Conservation (phyloP, 2,888 invertebrate species). For the Tyria jacobaeae region DNA sequence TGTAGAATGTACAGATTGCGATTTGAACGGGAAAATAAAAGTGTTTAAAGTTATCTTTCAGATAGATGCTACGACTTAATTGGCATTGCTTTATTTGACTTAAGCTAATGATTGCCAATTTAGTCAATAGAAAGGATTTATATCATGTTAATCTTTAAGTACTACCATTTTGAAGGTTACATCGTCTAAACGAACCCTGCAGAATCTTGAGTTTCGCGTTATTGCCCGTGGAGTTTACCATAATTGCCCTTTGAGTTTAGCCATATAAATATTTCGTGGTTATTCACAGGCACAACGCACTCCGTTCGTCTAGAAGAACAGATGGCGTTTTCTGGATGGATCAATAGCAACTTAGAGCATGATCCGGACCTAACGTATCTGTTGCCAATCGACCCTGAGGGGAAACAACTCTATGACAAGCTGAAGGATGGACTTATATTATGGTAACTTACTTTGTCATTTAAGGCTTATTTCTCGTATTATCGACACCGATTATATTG, state of each 20-base stretch:
- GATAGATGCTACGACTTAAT: too few species aligned
- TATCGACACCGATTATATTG: not conserved
- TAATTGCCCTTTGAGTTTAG: not conserved
- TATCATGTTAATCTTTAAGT: too few species aligned
- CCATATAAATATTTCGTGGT: not conserved
- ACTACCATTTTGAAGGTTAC: too few species aligned
- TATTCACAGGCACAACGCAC: conserved; percentile 91
- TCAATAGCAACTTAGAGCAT: conserved; percentile 96
- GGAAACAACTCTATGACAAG: conserved; percentile 96
- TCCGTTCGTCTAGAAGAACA: conserved; percentile 98
- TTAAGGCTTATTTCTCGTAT: too few species aligned
- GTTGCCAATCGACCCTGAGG: conserved; percentile 96
- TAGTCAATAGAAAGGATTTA: too few species aligned
- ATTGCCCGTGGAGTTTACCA: too few species aligned
- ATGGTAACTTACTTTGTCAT: conserved; percentile 90
- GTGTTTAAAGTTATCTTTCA: too few species aligned
- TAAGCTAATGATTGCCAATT: too few species aligned
- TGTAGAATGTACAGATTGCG: too few species aligned
- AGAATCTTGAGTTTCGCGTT: not conserved
- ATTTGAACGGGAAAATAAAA: too few species aligned
- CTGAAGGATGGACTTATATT: conserved; percentile 98
- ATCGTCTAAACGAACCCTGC: too few species aligned
- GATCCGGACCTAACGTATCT: conserved; percentile 96
- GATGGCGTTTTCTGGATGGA: conserved; percentile 99
- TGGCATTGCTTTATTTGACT: too few species aligned